phyloP scores from a whole-genome alignment of 2,113 vertebrate species.

The Trogon melanurus region DNA sequence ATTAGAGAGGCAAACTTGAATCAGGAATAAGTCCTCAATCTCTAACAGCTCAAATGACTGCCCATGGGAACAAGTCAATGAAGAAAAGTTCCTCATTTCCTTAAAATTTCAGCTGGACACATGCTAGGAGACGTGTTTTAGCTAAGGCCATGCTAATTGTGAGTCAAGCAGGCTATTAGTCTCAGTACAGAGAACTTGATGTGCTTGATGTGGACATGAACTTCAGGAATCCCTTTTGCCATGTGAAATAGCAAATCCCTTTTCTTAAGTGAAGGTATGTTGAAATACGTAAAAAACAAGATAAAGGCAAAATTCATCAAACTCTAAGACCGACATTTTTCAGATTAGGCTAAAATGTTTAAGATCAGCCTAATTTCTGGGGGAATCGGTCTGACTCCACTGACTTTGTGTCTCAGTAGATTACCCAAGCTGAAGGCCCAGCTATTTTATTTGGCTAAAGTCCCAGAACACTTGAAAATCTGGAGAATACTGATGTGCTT shows the following conservation, averaged over 20 bases:
- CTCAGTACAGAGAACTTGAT: not conserved
- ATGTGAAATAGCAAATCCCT: too few species aligned
- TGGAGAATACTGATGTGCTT: not conserved
- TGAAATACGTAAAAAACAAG: not conserved
- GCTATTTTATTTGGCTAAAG: not conserved
- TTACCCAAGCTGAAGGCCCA: not conserved
- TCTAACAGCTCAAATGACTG: not conserved
- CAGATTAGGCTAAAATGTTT: not conserved
- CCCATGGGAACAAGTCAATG: not conserved
- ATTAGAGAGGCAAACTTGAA: not conserved
- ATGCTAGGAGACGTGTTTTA: not conserved
- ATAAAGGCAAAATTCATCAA: not conserved
- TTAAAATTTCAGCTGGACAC: not conserved
- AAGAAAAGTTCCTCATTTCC: not conserved
- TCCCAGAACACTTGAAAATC: not conserved
- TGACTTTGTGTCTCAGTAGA: not conserved
- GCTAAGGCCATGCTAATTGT: not conserved
- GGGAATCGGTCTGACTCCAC: not conserved
- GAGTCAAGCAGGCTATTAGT: not conserved
- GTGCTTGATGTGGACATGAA: not conserved
- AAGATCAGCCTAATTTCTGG: not conserved
- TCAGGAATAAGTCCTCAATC: not conserved
- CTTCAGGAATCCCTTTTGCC: not conserved
- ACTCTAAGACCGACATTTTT: not conserved
- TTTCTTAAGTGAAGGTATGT: not conserved